Percentiles rank a stretch among this genome's conserved stretches.
Conservation (phyloP, 2,797 vertebrate genomes). For the Coregonus suidteri region DNA sequence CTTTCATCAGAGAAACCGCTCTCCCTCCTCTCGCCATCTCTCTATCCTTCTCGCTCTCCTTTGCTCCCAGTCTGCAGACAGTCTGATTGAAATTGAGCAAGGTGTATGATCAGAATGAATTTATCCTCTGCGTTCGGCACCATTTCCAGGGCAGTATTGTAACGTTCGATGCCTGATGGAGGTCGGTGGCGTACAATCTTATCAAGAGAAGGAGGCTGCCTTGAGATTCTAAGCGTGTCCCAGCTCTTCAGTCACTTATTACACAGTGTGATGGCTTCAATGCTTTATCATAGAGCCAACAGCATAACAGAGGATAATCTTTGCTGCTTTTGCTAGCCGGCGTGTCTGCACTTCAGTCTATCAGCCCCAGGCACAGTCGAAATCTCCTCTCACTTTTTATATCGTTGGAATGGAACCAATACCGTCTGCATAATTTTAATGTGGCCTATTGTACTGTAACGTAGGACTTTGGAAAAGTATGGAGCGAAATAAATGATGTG, state of each 20-base stretch:
- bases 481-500: background rate
- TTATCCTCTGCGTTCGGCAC: background rate
- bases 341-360: background rate
- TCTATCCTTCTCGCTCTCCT: background rate
- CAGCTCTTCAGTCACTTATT: background rate
- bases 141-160: conserved; percentile 58
- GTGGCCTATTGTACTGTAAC: background rate
- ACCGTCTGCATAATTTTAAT: background rate
- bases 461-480: background rate
- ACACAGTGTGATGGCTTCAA: conserved; percentile 2
- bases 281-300: background rate
- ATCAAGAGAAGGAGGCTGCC: conserved; percentile 11
- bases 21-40: background rate
- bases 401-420: background rate
- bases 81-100: conserved; percentile 7
- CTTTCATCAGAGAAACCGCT: background rate
- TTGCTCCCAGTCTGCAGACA: background rate
- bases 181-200: background rate
- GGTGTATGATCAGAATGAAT: conserved; percentile 13
- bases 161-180: conserved; percentile 53
- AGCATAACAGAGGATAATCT: background rate
- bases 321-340: background rate
- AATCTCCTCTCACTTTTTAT: background rate
- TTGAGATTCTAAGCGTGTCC: background rate
- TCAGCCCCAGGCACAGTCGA: background rate